Evolutionary conservation across 1,140 invertebrate genomes (phyloP), one percentile per base, ranked within the genome.

Genomic region (Lucilia cuprina): DNA sequence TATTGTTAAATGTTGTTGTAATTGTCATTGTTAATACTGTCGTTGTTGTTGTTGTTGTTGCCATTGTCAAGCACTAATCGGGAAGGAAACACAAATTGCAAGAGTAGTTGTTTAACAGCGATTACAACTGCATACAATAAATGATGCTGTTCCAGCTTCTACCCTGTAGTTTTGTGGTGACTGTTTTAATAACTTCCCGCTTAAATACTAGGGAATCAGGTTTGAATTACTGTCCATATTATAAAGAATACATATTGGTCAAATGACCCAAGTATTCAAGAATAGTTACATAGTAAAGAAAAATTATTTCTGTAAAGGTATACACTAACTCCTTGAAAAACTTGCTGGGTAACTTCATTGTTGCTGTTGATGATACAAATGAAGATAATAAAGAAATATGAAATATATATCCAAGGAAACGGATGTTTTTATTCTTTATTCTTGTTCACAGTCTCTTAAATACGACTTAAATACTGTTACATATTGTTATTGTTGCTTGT

Each of bases 41-140:
- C n/a, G 55, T 60, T 60, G 55, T n/a, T 60, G 55, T 70, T 70
- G 65, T 5, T 70, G 12, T 10, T 70, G 19, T 70, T 70, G 65
- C 21, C 19, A 70, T 70, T 21, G 21, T 70, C 8, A 21, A 21
- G n/a, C 65, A 70, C 7, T n/a, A 70, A 70, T 60, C 65, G 21
- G 65, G 19, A 19, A 47, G 77, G 77, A 80, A 80, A 80, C 47
- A 50, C 77, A 49, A 80, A 80, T 49, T 80, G 41, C 41, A 49
- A 80, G 21, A 80, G 77, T 80, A 49, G 41, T 21, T 49, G 41
- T 80, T 80, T 80, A 80, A 80, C 77, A 80, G 50, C 77, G 49
- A 80, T 80, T 80, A 80, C 41, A 80, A 21, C 19, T 49, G 50
- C 75, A 14, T 19, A 78, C 41, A 78, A 78, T n/a, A 78, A 41